Evolutionary conservation across 2,113 vertebrate species (phyloP).

Genomic region (Henicopernis longicauda): DNA sequence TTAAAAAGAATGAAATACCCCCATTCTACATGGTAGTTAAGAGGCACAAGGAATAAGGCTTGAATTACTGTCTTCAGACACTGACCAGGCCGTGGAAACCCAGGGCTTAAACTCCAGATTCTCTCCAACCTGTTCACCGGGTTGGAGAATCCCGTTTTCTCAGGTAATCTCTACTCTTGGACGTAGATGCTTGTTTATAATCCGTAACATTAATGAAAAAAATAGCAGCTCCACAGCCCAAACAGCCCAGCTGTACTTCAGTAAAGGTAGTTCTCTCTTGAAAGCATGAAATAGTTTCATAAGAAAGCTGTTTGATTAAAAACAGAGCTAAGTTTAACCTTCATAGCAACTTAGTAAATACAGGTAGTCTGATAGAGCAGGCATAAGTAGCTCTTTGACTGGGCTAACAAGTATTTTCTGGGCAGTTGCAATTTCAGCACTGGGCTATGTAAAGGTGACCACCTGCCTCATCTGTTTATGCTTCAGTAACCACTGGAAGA

Average conservation of each 20-base stretch:
- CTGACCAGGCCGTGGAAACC: background rate
- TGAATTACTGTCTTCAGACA: background rate
- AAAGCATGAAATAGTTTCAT: background rate
- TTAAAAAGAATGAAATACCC: background rate
- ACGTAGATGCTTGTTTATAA: background rate
- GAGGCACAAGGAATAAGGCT: constrained; percentile 56
- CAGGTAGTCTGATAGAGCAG: background rate
- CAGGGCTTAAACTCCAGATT: background rate
- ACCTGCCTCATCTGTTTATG: background rate
- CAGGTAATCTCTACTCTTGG: background rate
- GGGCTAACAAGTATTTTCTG: background rate
- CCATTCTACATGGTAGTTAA: background rate
- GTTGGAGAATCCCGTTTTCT: background rate
- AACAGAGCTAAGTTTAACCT: background rate
- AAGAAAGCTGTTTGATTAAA: background rate
- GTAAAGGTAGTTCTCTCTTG: background rate
- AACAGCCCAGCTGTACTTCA: background rate
- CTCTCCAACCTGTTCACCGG: background rate
- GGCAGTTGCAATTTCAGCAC: background rate
- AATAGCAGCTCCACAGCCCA: background rate
- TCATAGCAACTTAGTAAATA: background rate
- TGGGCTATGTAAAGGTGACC: background rate
- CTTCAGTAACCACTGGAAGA: constrained; percentile 12
- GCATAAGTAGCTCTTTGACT: background rate
- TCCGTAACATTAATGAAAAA: background rate